Base-by-base conservation (phyloP, 2,113 vertebrate species). In the Charadrius vociferus region DNA sequence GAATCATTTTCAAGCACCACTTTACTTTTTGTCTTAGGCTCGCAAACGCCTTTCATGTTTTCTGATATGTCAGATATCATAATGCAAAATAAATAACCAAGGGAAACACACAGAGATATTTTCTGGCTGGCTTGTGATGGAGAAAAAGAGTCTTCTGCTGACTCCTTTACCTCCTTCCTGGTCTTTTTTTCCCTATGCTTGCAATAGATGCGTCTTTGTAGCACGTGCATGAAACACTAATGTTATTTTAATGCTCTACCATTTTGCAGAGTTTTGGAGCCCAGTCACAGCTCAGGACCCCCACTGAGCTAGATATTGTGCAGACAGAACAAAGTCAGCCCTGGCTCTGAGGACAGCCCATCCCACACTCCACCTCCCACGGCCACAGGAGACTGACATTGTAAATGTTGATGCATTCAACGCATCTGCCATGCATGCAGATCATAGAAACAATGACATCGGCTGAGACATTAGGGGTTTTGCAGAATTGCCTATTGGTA, bases 1-100 rank as follows among this genome's bases (percentile, higher is more conserved):
- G 86, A 94, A 97, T 97, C 45, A 96, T 91, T 95, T 95, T 96
- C 91, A 96, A 96, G 73, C 3, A 22, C 62, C 53, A 39, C 86
- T 90, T 95, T 86, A 67, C 58, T 88, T 94, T 97, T 80, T 62
- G 73, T 94, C 73, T 77, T 43, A 77, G 84, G 62, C 55, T 93
- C 0, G 0, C 41, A 97, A 75, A 81, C 36, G 81, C 37, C 68
- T 94, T 91, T 95, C 36, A 29, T 87, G 66, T 65, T 80, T 94
- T 95, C 71, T 83, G 71, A 74, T 88, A 55, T 78, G 84, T 94
- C 95, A 95, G 81, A 39, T 78, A 91, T 77, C 85, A 95, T 88
- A 88, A 96, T 23, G 59, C 56, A 90, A 95, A 95, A 95, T 24
- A 95, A 96, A 95, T 77, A 93, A 91, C 49, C 36, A 83, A 61